Evolutionary conservation across 2,113 vertebrate species (phyloP), one percentile per base, ranked within the genome.

Genomic region (Salvator merianae): DNA sequence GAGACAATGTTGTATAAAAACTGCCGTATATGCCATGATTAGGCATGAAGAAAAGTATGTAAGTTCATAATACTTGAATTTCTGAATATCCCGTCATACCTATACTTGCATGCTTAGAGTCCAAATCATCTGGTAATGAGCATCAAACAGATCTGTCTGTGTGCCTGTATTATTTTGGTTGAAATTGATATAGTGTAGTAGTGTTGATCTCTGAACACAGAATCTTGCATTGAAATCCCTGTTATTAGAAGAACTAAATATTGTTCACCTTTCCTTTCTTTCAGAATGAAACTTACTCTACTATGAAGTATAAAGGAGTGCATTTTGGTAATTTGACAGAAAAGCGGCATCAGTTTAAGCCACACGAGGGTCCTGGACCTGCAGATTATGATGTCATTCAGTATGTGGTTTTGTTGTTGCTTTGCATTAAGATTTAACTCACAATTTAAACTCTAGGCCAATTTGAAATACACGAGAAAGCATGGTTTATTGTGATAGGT

Each of bases 231-330:
- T 28, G 32, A 70, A 43, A 47, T 43, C 1, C 10, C 16, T 79
- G 24, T 16, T 50, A 3, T 1, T 6, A 30, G 26, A 14, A 26
- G 82, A 84, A 50, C 12, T 50, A 12, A 34, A 55, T 59, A 76
- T 30, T 77, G 82, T 6, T 3, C 13, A 0, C 66, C 38, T 79
- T 59, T 50, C 18, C 3, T 87, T 63, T 70, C 1, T 81, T 59
- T n/a, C 76, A 96, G 96, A 79, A 78, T 76, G 84, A 93, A 90
- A 59, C 59, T 77, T 94, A 47, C n/a, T 91, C 93, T 84, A 83
- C 90, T 22, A 76, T 94, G 82, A 97, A 96, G 89, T 97, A 97
- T 79, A 96, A 96, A 94, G 95, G 95, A 16, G 79, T 96, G 68
- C 88, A 94, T 89, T 98, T 97, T 90, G 94, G 92, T 77, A 93